Base-by-base conservation (phyloP, 2,797 vertebrate genomes). In the Tauraco hartlaubi region DNA sequence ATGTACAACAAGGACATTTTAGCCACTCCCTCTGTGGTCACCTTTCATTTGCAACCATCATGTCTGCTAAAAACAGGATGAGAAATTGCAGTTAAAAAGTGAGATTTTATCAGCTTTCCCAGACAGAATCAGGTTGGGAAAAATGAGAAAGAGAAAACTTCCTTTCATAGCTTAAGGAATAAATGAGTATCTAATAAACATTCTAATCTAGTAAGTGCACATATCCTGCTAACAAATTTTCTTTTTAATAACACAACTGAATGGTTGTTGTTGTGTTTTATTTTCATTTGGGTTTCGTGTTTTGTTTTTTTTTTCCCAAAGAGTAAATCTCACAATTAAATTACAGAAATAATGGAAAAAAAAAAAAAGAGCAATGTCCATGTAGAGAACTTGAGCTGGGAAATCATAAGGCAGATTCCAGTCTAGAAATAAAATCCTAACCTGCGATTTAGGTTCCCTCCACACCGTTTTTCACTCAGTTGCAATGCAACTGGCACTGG, bases 31-130 rank as follows among this genome's bases (percentile, higher is more conserved):
- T 91, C 59, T 85, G 35, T 82, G 80, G 88, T 82, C 93, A 84
- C 72, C 88, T 95, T 94, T 89, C 77, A 82, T 92, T 95, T 92
- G 88, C 86, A 86, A 56, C 26, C 83, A 87, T 90, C n/a, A 20
- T 6, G 79, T 62, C 79, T 91, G 62, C 58, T 82, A 49, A 87
- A 93, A 87, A 44, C 85, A 88, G 59, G 46, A 86, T 67, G 74
- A 93, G 79, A 95, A 94, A 94, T 41, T 79, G 73, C 58, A 79
- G 46, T 58, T 91, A 69, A 83, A 95, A 90, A 80, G 31, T 14
- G 72, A 92, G 91, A 96, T 94, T 83, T 93, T 93, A 93, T 96
- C 93, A 90, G 85, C 49, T 92, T 85, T 93, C 67, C 66, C 85
- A 88, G 80, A 79, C 67, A 87, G 83, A 88, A 58, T 6, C 23